Evolutionary conservation across 2,888 invertebrate species (phyloP).

Genomic region (Vesta saturnalis): DNA sequence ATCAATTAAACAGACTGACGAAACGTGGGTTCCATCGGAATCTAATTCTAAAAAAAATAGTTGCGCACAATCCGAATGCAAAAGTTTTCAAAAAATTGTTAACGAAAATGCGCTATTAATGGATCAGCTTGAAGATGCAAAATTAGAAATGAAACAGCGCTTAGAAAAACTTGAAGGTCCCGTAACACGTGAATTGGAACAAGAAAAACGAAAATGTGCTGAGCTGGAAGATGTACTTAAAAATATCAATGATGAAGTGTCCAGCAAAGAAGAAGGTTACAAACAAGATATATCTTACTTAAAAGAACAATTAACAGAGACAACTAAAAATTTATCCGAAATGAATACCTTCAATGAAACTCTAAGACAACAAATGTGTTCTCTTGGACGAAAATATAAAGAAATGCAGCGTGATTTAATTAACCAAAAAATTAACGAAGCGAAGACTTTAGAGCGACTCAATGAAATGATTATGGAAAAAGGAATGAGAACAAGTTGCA

Average conservation of each 20-base stretch:
- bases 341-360: slow-evolving; percentile 51
- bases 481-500: not conserved
- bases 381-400: slow-evolving; percentile 50
- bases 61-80: slow-evolving; percentile 34
- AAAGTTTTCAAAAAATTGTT: slow-evolving; percentile 49
- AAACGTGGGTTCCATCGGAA: slow-evolving; percentile 48
- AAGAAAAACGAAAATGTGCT: slow-evolving; percentile 48
- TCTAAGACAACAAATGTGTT: slow-evolving; percentile 51
- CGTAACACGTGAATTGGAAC: slow-evolving; percentile 44
- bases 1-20: slow-evolving; percentile 76
- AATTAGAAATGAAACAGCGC: slow-evolving; percentile 55
- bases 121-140: slow-evolving; percentile 55
- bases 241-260: slow-evolving; percentile 34
- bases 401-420: slow-evolving; percentile 58
- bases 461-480: slow-evolving; percentile 25
- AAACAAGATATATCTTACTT: slow-evolving; percentile 51
- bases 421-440: slow-evolving; percentile 59
- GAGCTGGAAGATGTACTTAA: slow-evolving; percentile 53
- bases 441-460: slow-evolving; percentile 53
- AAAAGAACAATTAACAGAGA: slow-evolving; percentile 52
- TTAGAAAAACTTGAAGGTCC: slow-evolving; percentile 58
- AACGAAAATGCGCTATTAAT: slow-evolving; percentile 54
- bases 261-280: slow-evolving; percentile 46
- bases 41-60: slow-evolving; percentile 16
- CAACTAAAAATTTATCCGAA: slow-evolving; percentile 52